Evolutionary conservation across 2,113 vertebrate species (phyloP).

Genomic region (Tiliqua scincoides): DNA sequence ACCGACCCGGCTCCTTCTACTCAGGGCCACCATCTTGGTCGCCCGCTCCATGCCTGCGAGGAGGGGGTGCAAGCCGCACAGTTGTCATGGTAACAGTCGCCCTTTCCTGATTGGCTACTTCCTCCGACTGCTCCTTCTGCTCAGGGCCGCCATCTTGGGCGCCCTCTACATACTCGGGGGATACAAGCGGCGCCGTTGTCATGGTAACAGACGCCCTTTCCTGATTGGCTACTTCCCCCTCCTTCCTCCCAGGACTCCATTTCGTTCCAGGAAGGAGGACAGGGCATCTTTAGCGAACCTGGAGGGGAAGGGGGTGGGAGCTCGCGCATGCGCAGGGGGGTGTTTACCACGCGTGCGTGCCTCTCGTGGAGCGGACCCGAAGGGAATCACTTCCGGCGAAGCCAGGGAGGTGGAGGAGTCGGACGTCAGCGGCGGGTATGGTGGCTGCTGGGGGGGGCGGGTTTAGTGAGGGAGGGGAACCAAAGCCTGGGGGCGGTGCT

Average conservation of each 20-base stretch:
- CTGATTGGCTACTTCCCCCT: not conserved
- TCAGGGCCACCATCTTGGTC: not conserved
- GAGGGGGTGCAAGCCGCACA: not conserved
- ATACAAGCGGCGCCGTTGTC: not conserved
- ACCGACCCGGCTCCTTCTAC: slow-evolving; percentile 2
- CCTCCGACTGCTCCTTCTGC: slow-evolving; percentile 13
- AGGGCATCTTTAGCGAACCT: no score
- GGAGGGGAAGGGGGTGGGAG: no score
- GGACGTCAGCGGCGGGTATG: slow-evolving; percentile 14
- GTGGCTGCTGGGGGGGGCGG: not conserved
- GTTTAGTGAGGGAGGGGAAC: not conserved
- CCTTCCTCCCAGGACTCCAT: not conserved
- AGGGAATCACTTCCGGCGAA: not conserved
- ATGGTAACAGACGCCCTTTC: not conserved
- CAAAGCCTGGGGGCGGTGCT: no score
- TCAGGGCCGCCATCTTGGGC: not conserved
- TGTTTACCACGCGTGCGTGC: not conserved
- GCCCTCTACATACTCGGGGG: not conserved
- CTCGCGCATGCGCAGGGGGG: no score
- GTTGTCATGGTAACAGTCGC: not conserved
- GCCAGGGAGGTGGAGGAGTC: not conserved
- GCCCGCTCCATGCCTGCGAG: not conserved
- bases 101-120: not conserved
- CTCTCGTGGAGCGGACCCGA: not conserved
- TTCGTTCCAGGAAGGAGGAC: not conserved